Conservation (phyloP, 2,888 invertebrate species). For the Drosophila mulleri region DNA sequence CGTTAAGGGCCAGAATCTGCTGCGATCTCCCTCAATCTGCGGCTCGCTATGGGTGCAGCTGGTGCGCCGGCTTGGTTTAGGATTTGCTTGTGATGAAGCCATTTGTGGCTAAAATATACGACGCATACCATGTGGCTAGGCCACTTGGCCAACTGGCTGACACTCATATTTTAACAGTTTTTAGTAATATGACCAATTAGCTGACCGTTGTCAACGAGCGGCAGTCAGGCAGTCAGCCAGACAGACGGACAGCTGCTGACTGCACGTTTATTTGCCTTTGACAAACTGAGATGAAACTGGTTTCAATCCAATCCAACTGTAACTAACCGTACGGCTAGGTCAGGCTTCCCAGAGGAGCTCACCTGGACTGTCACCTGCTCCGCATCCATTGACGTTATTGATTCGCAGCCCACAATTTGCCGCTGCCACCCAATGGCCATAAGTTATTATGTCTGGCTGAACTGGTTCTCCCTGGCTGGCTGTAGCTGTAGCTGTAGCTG, state of each 20-base stretch:
- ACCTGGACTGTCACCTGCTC: slow-evolving; percentile 63
- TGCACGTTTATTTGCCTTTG: slow-evolving; percentile 42
- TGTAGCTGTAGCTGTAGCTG: slow-evolving; percentile 13
- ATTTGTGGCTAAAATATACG: slow-evolving; percentile 53
- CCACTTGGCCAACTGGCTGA: slow-evolving; percentile 32
- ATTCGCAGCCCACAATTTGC: slow-evolving; percentile 74
- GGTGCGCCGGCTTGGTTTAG: slow-evolving; percentile 39
- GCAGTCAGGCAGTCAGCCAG: slow-evolving; percentile 19
- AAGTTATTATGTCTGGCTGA: slow-evolving; percentile 75
- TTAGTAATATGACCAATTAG: slow-evolving; percentile 70
- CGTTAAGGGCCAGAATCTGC: slow-evolving; percentile 60
- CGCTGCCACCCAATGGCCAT: slow-evolving; percentile 72
- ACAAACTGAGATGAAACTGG: slow-evolving; percentile 50
- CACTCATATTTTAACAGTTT: slow-evolving; percentile 69
- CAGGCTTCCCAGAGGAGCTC: slow-evolving; percentile 35
- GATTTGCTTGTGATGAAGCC: slow-evolving; percentile 57
- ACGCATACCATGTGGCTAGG: slow-evolving; percentile 16
- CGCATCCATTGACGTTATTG: slow-evolving; percentile 73
- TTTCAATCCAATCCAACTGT: slow-evolving; percentile 60
- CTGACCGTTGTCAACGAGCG: slow-evolving; percentile 51
- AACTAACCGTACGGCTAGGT: slow-evolving; percentile 65
- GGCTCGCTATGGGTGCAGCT: slow-evolving; percentile 8
- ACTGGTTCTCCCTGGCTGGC: slow-evolving; percentile 61
- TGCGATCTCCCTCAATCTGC: background rate
- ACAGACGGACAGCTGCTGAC: background rate